Base-by-base conservation (phyloP, 2,797 vertebrate genomes). In the Myiotriccus ornatus region DNA sequence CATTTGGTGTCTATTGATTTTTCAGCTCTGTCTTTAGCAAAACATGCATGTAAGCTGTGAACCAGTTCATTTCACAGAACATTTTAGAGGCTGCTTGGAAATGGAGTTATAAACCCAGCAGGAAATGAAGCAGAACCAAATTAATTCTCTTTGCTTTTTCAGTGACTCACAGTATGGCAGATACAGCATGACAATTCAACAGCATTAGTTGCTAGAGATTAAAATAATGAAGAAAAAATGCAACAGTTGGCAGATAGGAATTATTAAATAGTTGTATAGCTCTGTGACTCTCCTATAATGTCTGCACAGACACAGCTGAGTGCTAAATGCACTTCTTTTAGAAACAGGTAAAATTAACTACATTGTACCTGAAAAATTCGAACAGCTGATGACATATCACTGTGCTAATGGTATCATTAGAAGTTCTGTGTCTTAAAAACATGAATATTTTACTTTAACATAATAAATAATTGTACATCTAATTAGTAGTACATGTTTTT, bases 111-210 rank as follows among this genome's bases (percentile, higher is more conserved):
- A 56, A 87, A 87, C 27, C 22, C 11, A 25, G n/a, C 5, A 82
- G 77, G 52, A 95, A 93, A 89, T 12, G 30, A 78, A 89, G 78
- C 56, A 84, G 56, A 93, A 60, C 67, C 65, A 89, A 87, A 90
- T 1, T 12, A 74, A 76, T 86, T 93, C 70, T 86, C 50, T 85
- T 19, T 73, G 75, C 41, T 89, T 70, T 76, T 37, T 43, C 81
- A 46, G 1, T 12, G 70, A 73, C 63, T 91, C 76, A 23, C 10
- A 10, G 27, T 4, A 21, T 0, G 19, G 70, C 56, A 93, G 70
- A 67, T 13, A 46, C 4, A 70, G 68, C 52, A 39, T 53, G 25
- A 49, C 62, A 88, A 10, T 71, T 78, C 75, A 67, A 68, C 5
- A 70, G 34, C 3, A 34, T 2, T 64, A 44, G 22, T 47, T 60